Base-by-base conservation (phyloP, 92 coral and sea anemone genomes). In the Isaurus tuberculatus region DNA sequence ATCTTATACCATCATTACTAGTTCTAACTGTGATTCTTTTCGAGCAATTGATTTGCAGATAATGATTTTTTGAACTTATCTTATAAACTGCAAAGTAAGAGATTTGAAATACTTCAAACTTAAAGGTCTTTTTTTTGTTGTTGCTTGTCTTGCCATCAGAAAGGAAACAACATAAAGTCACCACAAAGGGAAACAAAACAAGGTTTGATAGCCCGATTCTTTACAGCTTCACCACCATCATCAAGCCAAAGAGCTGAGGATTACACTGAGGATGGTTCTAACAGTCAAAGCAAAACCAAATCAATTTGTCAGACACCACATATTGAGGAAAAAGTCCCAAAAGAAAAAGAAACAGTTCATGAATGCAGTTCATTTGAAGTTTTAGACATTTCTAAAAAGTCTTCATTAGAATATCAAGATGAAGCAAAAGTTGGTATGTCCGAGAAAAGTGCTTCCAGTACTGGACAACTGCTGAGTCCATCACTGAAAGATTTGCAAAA, bases 401-500 rank as follows among this genome's bases (percentile, higher is more conserved):
- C 40, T 8, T 11, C 66, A 51, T 55, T 43, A 15, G 22, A 11
- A 30, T 19, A 32, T 31, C 44, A 32, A 29, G 30, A 32, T 55
- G 44, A 77, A 19, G 43, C 40, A n/a, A 77, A 58, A 57, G 34
- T 23, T 3, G 5, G 19, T 63, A 42, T 44, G 36, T 2, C 15
- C 13, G 82, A 60, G 4, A 36, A 34, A 25, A 34, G 82, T 34
- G 28, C 32, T n/a, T 14, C 70, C 25, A 23, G 70, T 22, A 58
- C 32, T 8, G 36, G 58, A 36, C 48, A 22, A 10, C 69, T 77
- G 31, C 64, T 58, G 26, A 58, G 82, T 36, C 82, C 70, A 20
- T 61, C 82, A 60, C 68, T 34, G 3, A 77, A 58, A 32, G 82
- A 77, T 11, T 57, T 70, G 11, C 70, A 77, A 61, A 77, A 77